Evolutionary conservation across 2,888 invertebrate genomes (phyloP), one percentile per base, ranked within the genome.

Genomic region (Trichacis sp.): DNA sequence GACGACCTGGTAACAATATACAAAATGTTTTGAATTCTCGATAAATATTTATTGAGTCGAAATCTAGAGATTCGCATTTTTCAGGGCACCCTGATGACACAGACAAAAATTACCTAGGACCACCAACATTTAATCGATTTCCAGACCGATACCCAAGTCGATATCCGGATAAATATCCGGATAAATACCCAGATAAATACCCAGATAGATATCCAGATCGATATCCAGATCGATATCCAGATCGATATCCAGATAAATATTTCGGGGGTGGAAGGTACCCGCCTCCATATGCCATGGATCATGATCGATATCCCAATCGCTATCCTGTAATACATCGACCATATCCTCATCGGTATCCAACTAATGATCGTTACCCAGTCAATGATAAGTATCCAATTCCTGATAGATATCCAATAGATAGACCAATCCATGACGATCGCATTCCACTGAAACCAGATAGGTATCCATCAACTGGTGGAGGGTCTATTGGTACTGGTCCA

Each of bases 281-380:
- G 1, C 64, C 65, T 11, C 65, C 64, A 14, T 69, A 70, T 33
- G 70, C 72, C n/a, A 30, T 51, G 11, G 85, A 75, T 20, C 73
- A 73, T 18, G 83, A 83, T 43, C 78, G 85, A 36, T 85, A 83
- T 61, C 85, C 85, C 1, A 75, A 76, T 51, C 80, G 79, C 48
- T 77, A 79, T 4, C 61, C 66, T 33, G 55, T 56, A 9, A 33
- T 49, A 15, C 53, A 55, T 49, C 83, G 83, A 53, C 77, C 80
- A 42, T 81, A 80, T 68, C 79, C 81, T 66, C 64, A 87, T 77
- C 83, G 85, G 49, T 86, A 86, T 72, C 85, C 55, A 6, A n/a
- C 24, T 8, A 72, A 55, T 79, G 81, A 76, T 56, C 71, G 74
- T 42, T 79, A 78, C 64, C 80, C 79, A 5, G 64, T 66, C 1